Evolutionary conservation across 2,888 invertebrate species (phyloP).

Genomic region (Parelbella ahira): DNA sequence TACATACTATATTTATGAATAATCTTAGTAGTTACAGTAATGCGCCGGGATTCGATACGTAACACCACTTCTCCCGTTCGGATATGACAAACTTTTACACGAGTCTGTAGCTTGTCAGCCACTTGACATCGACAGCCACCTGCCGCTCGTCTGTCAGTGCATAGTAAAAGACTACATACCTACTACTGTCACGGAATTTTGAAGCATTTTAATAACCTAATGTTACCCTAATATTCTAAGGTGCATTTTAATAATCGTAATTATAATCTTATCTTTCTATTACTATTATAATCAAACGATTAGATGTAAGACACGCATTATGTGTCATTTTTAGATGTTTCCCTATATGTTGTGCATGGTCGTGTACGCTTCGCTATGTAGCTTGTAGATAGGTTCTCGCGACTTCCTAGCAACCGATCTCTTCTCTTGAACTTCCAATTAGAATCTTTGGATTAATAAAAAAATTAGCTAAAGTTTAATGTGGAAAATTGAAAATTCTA

Average conservation of each 20-base stretch:
- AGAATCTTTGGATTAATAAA: constrained; percentile 58
- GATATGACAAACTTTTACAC: constrained; percentile 25
- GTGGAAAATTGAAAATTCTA: constrained; percentile 55
- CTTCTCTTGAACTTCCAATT: constrained; percentile 75
- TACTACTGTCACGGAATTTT: constrained; percentile 45
- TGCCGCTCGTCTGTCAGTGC: no score
- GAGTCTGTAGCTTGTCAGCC: constrained; percentile 23
- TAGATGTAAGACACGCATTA: constrained; percentile 61
- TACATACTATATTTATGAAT: constrained; percentile 46
- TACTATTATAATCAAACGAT: constrained; percentile 55
- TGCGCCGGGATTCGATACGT: constrained; percentile 25
- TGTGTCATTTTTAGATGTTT: constrained; percentile 72
- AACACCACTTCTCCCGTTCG: constrained; percentile 9
- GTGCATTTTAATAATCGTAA: constrained; percentile 75
- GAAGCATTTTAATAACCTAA: constrained; percentile 50
- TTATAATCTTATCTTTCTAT: constrained; percentile 64
- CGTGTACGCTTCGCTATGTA: constrained; percentile 71
- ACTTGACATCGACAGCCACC: no score
- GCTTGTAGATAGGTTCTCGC: constrained; percentile 74
- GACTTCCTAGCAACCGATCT: constrained; percentile 74
- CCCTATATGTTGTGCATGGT: constrained; percentile 71
- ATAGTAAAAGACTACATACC: constrained; percentile 31
- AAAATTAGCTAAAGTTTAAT: constrained; percentile 53
- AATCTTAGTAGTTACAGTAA: constrained; percentile 38
- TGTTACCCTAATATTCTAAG: constrained; percentile 63